phyloP scores from a whole-genome alignment of 2,888 invertebrate species.

The Eupithecia subumbrata region DNA sequence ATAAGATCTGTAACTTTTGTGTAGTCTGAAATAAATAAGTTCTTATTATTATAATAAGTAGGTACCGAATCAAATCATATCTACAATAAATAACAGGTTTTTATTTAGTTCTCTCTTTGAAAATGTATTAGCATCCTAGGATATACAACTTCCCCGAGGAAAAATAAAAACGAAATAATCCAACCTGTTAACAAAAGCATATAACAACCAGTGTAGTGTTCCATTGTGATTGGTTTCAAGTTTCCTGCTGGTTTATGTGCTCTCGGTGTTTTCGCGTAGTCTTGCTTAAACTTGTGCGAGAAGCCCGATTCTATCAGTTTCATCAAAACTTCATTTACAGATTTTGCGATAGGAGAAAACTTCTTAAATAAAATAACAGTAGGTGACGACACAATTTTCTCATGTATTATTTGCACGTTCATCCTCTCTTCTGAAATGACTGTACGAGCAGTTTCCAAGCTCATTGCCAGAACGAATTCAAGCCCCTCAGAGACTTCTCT shows the following conservation, averaged over 20 bases:
- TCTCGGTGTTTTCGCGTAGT: constrained; percentile 45
- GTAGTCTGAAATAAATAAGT: too few species aligned
- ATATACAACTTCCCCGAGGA: constrained; percentile 59
- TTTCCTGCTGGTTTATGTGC: constrained; percentile 28
- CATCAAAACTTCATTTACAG: constrained; percentile 58
- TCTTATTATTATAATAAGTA: too few species aligned
- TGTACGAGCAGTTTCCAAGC: constrained; percentile 54
- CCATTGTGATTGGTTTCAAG: constrained; percentile 56
- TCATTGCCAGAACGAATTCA: constrained; percentile 66
- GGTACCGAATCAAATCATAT: not conserved
- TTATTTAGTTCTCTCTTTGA: not conserved
- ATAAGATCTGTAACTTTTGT: too few species aligned
- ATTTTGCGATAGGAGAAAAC: constrained; percentile 60
- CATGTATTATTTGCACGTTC: constrained; percentile 58
- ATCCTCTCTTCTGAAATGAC: constrained; percentile 52
- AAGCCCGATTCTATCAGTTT: constrained; percentile 64
- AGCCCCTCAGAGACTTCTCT: constrained; percentile 57
- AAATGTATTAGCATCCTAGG: constrained; percentile 40
- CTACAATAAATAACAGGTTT: not conserved
- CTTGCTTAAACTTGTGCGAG: constrained; percentile 57
- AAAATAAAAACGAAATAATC: constrained; percentile 56
- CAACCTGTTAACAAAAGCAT: constrained; percentile 63
- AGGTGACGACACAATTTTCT: constrained; percentile 59
- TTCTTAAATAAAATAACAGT: constrained; percentile 70
- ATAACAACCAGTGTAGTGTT: constrained; percentile 70